A percentile compares a stretch with the other conserved stretches of the same genome.
phyloP scores from a whole-genome alignment of 2,888 invertebrate species.

The Drosophila parthenogenetica region DNA sequence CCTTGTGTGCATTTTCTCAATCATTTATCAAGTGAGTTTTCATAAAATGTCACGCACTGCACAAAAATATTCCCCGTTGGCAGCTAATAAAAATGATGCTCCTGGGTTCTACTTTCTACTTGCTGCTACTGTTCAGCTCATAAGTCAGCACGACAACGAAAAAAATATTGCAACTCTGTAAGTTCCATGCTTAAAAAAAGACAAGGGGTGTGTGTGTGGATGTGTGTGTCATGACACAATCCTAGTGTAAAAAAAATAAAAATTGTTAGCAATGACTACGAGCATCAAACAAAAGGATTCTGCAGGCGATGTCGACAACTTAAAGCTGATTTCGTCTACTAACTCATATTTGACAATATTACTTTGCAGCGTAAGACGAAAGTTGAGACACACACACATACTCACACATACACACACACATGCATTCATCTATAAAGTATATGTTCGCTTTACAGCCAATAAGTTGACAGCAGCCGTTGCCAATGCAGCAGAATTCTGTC shows the following conservation, averaged over 20 bases:
- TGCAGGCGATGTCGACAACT: constrained; percentile 54
- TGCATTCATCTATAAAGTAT: neutral
- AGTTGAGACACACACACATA: constrained; percentile 32
- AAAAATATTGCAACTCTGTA: constrained; percentile 54
- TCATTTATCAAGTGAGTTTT: constrained; percentile 80
- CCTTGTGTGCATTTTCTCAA: constrained; percentile 50
- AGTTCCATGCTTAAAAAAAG: constrained; percentile 17
- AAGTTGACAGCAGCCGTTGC: constrained; percentile 75
- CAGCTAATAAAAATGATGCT: constrained; percentile 66
- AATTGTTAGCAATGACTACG: constrained; percentile 67
- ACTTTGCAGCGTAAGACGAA: constrained; percentile 73
- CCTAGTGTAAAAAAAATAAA: constrained; percentile 31
- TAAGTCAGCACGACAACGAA: constrained; percentile 54
- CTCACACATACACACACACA: constrained; percentile 10
- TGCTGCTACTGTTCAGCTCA: constrained; percentile 26
- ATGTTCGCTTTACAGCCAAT: constrained; percentile 60
- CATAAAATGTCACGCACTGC: constrained; percentile 76
- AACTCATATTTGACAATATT: constrained; percentile 76
- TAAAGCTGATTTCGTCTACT: constrained; percentile 66
- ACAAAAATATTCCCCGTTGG: constrained; percentile 56
- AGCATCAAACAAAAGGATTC: constrained; percentile 67
- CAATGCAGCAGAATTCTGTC: constrained; percentile 65
- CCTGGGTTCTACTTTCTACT: constrained; percentile 12
- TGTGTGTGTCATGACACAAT: constrained; percentile 59
- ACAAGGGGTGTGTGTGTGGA: constrained; percentile 8